Evolutionary conservation across 2,113 vertebrate species (phyloP), one percentile per base, ranked within the genome.

Genomic region (Semicossyphus pulcher): DNA sequence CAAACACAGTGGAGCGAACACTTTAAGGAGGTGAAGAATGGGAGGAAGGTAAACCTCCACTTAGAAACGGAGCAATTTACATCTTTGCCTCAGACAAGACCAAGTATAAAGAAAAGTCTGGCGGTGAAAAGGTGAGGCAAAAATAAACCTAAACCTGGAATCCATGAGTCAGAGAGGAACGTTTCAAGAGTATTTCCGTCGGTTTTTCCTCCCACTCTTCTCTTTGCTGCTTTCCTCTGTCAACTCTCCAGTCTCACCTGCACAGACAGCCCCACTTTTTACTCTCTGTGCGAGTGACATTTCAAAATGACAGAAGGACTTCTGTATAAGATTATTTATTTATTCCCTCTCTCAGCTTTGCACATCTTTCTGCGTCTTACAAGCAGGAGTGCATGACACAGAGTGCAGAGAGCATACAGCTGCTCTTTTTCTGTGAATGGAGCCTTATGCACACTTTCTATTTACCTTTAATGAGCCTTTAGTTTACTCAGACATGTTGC

Each of bases 111-210:
- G 49, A 49, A 10, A 9, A 8, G 49, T 18, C n/a, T 34, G 48
- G 18, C 14, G 45, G 31, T 56, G 37, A 20, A 65, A 41, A 66
- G 49, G 28, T 53, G 63, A 73, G 41, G 41, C 26, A 52, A 75
- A 54, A 61, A 76, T 56, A 61, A 10, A 54, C 48, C 53, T 1
- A 6, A 25, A 39, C 4, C 34, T 47, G 41, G 45, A 56, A 63
- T 41, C 8, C 12, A 18, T 11, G 26, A 42, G 34, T 64, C 61
- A 61, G 41, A 34, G 12, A 34, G 34, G 52, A 65, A 44, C 7
- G 48, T 4, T 26, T 16, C 7, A n/a, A n/a, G n/a, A n/a, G n/a
- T 58, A 9, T 20, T 26, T 26, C 14, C 1, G n/a, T 39, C 10
- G 0, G 39, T 26, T 26, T 20, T 5, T 25, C 36, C 60, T 66